These are phyloP conservation scores for Gymnoscopelus braueri DNA, from an alignment of 2,797 vertebrate genomes.

Conservation along the genomic window DNA sequence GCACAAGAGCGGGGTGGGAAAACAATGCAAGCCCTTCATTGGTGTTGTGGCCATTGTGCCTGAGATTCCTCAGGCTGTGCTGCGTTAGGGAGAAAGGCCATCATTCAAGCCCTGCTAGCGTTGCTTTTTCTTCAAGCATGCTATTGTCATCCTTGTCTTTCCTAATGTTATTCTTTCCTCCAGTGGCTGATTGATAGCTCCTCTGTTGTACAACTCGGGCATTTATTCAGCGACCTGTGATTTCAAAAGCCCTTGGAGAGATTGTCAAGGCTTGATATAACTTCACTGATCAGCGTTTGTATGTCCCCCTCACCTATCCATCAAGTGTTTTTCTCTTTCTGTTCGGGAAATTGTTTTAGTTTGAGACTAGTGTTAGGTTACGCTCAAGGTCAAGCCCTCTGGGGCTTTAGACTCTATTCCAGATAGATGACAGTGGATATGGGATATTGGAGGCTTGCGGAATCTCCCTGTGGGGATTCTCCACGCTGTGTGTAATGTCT, in stretches of 20 bases:
- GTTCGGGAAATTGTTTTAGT: slow-evolving; percentile 34
- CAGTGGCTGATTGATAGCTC: slow-evolving; percentile 34
- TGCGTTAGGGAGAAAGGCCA: slow-evolving; percentile 61
- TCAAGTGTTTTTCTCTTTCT: slow-evolving; percentile 21
- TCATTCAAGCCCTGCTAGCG: slow-evolving; percentile 56
- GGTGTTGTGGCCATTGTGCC: slow-evolving; percentile 63
- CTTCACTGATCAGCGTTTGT: not conserved
- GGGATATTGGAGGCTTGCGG: not conserved
- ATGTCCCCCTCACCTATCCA: slow-evolving; percentile 24
- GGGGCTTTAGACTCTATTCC: not conserved
- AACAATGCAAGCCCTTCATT: slow-evolving; percentile 68
- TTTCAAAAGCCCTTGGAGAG: not conserved
- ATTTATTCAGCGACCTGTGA: slow-evolving; percentile 26
- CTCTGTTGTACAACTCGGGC: not conserved
- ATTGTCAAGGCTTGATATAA: not conserved
- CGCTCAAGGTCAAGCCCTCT: slow-evolving; percentile 33
- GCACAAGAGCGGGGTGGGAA: slow-evolving; percentile 19
- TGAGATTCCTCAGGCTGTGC: slow-evolving; percentile 56
- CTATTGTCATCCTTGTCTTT: slow-evolving; percentile 48
- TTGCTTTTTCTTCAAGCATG: slow-evolving; percentile 53
- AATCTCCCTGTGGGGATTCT: slow-evolving; percentile 9
- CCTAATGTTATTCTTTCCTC: slow-evolving; percentile 36
- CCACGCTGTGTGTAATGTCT: not conserved
- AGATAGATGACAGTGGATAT: slow-evolving; percentile 17
- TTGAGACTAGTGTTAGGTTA: slow-evolving; percentile 29